phyloP scores from a whole-genome alignment of 2,888 invertebrate species.

The Hirtodrosophila trivittata region DNA sequence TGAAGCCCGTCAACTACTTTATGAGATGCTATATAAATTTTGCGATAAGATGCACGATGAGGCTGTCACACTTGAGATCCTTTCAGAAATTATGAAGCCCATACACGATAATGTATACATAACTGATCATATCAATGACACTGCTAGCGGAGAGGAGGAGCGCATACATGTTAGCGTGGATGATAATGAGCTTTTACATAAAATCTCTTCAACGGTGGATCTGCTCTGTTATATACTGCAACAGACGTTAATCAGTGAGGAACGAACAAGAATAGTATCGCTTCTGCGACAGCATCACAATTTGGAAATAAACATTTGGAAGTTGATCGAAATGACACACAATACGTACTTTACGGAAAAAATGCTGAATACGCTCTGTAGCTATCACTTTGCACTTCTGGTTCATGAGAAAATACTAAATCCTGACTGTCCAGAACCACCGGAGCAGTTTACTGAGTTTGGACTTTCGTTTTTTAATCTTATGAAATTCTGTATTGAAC shows the following conservation, averaged over 20 bases:
- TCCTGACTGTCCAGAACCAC: conserved; percentile 58
- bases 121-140: conserved; percentile 31
- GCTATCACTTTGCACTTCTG: conserved; percentile 79
- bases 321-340: conserved; percentile 81
- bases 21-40: conserved; percentile 86
- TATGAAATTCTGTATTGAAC: conserved; percentile 82
- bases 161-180: conserved; percentile 83
- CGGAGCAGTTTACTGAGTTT: conserved; percentile 79
- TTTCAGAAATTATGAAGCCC: conserved; percentile 86
- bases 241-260: conserved; percentile 84
- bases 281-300: conserved; percentile 81
- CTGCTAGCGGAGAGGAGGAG: conserved; percentile 55
- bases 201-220: conserved; percentile 86
- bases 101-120: conserved; percentile 85
- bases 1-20: conserved; percentile 87
- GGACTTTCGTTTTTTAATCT: conserved; percentile 82
- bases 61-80: conserved; percentile 85
- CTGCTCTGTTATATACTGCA: conserved; percentile 86
- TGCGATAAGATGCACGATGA: conserved; percentile 84
- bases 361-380: conserved; percentile 74
- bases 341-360: conserved; percentile 80
- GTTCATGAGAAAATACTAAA: conserved; percentile 79
- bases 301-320: conserved; percentile 81
- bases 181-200: conserved; percentile 85
- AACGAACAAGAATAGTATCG: conserved; percentile 79